Base-by-base conservation (phyloP, 2,888 invertebrate species). In the Epicampocera succincta region DNA sequence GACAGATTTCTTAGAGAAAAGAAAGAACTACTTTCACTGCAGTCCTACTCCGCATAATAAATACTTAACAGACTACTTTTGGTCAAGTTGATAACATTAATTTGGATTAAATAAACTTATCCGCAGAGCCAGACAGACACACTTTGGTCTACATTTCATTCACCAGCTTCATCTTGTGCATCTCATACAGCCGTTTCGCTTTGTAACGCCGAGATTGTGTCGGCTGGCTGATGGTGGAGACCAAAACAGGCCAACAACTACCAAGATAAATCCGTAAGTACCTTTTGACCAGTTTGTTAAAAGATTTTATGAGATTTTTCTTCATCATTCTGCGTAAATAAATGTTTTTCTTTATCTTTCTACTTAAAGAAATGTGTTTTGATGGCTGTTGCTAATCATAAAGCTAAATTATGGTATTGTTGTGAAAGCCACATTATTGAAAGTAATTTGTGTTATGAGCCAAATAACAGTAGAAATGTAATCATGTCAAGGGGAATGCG, bases 81-180 rank as follows among this genome's bases (percentile, higher is more conserved):
- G 40, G 46, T 48, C 63, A 71, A 71, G 40, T 29, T 48, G 13
- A 33, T 38, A 63, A 71, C 77, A 77, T 77, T 71, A 63, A 71
- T 77, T 77, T 77, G 65, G 77, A 77, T 77, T 77, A 71, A 63
- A 65, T 69, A 56, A 54, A 63, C 61, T 61, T 76, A 69, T 69
- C 40, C 29, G n/a, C 12, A 17, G 21, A 52, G n/a, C 33, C 46
- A 19, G 4, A 13, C 1, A 52, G 1, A 8, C 11, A 29, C 19
- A 11, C 2, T 5, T 0, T 46, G 3, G 13, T 13, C 42, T 29
- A 12, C 9, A 11, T 44, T 12, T n/a, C 44, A 2, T 54, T 38
- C 4, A 25, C 25, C 2, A 25, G 25, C 9, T 72, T 3, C 15
- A 13, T 29, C 11, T 48, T n/a, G n/a, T n/a, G n/a, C n/a, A n/a